Percentiles rank a stretch among this genome's conserved stretches.
phyloP scores from a whole-genome alignment of 2,888 invertebrate genomes.

The Rotaria magnacalcarata region DNA sequence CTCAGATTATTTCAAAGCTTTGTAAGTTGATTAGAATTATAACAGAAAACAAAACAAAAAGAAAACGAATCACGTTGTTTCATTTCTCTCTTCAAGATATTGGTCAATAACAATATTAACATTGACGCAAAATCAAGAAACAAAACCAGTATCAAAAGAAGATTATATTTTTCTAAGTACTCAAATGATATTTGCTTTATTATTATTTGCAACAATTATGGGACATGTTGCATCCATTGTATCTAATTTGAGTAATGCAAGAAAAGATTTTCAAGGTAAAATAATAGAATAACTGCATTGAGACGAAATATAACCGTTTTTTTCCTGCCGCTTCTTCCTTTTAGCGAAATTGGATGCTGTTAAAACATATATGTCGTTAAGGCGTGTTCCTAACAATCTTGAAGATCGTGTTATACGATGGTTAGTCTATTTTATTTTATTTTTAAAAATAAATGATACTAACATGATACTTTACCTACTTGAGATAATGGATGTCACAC shows the following conservation, averaged over 20 bases:
- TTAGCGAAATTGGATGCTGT: constrained; percentile 94
- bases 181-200: constrained; percentile 84
- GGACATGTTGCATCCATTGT: constrained; percentile 97
- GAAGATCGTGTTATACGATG: constrained; percentile 97
- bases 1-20: constrained; percentile 18
- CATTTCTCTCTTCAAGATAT: background rate
- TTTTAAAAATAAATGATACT: background rate
- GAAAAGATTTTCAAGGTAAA: constrained; percentile 95
- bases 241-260: constrained; percentile 88
- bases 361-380: constrained; percentile 95
- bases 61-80: too few relatives aligned
- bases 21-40: background rate
- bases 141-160: constrained; percentile 75
- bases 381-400: constrained; percentile 85
- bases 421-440: constrained; percentile 58
- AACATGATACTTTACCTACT: background rate
- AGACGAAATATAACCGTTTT: too few relatives aligned
- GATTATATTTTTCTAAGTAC: constrained; percentile 91
- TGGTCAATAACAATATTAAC: background rate
- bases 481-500: background rate
- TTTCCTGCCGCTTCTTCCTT: constrained; percentile 55
- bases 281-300: background rate
- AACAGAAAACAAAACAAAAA: too few relatives aligned
- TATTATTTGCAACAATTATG: constrained; percentile 88
- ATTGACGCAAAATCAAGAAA: constrained; percentile 7